phyloP scores from a whole-genome alignment of 2,888 invertebrate species.

The Cecidostiba fungosa region DNA sequence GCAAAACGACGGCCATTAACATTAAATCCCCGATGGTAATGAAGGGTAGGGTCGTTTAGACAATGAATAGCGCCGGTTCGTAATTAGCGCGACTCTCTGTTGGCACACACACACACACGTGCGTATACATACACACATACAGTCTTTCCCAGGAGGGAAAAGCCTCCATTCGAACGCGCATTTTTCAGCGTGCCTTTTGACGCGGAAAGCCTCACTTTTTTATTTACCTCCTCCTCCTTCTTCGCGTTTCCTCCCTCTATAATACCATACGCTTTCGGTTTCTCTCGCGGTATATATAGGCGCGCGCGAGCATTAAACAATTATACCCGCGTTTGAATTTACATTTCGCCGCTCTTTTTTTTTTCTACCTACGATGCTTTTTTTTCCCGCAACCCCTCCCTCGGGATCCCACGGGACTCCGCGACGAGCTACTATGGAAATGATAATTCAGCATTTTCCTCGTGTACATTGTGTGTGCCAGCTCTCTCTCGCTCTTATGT shows the following conservation, averaged over 20 bases:
- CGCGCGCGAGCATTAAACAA: conserved; percentile 50
- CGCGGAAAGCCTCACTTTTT: conserved; percentile 55
- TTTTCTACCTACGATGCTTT: neutral
- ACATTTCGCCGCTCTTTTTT: conserved; percentile 46
- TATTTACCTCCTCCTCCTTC: neutral
- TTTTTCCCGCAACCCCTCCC: neutral
- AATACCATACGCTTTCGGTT: neutral
- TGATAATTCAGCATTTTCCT: conserved; percentile 60
- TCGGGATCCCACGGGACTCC: conserved; percentile 20
- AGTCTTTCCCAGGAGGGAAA: conserved; percentile 46
- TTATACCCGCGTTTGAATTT: conserved; percentile 60
- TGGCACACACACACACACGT: neutral
- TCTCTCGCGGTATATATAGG: neutral
- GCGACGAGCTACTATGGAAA: conserved; percentile 47
- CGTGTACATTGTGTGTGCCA: conserved; percentile 36
- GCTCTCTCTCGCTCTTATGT: neutral
- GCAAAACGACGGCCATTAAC: conserved; percentile 63
- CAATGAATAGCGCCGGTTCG: conserved; percentile 63
- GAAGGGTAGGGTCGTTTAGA: conserved; percentile 63
- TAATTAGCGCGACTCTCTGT: conserved; percentile 61
- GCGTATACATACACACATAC: neutral
- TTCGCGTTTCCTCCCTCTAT: neutral
- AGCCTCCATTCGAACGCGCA: conserved; percentile 49
- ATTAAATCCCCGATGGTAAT: conserved; percentile 64
- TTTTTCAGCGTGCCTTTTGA: conserved; percentile 57